phyloP scores from a whole-genome alignment of 1,140 invertebrate genomes.

The Oncopeltus fasciatus region DNA sequence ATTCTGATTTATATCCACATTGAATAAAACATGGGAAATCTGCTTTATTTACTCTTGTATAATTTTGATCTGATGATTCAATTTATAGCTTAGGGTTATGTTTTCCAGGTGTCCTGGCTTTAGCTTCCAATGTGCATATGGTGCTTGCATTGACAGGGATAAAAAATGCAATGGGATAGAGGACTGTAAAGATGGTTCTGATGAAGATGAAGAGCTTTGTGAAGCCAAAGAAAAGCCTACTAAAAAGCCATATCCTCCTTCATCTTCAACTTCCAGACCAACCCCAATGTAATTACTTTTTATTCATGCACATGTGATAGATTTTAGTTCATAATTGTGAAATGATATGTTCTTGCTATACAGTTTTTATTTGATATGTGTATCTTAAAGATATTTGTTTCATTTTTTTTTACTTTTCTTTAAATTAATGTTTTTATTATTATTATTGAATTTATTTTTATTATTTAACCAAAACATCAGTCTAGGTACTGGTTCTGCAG shows the following conservation, averaged over 20 bases:
- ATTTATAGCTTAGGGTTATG: too few species aligned
- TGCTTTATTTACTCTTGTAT: too few species aligned
- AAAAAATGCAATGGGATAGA: conserved; percentile 38
- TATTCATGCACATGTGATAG: not conserved
- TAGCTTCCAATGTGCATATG: conserved; percentile 41
- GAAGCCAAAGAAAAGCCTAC: not conserved
- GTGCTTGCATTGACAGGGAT: conserved; percentile 40
- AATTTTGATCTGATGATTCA: too few species aligned
- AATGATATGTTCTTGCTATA: not conserved
- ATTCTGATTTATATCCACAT: too few species aligned
- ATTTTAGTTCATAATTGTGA: not conserved
- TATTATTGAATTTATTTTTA: too few species aligned
- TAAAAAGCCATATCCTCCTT: not conserved
- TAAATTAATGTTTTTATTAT: too few species aligned
- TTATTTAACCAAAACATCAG: too few species aligned
- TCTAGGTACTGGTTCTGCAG: too few species aligned
- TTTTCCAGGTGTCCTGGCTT: conserved; percentile 31
- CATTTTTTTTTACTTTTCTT: too few species aligned
- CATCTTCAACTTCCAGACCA: not conserved
- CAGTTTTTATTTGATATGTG: not conserved
- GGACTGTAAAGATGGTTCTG: conserved; percentile 53
- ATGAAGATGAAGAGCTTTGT: conserved; percentile 28
- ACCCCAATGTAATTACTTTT: not conserved
- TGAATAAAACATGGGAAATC: too few species aligned
- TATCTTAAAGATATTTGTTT: not conserved